Conservation (phyloP, 1,140 invertebrate genomes). For the Magallana gigas region DNA sequence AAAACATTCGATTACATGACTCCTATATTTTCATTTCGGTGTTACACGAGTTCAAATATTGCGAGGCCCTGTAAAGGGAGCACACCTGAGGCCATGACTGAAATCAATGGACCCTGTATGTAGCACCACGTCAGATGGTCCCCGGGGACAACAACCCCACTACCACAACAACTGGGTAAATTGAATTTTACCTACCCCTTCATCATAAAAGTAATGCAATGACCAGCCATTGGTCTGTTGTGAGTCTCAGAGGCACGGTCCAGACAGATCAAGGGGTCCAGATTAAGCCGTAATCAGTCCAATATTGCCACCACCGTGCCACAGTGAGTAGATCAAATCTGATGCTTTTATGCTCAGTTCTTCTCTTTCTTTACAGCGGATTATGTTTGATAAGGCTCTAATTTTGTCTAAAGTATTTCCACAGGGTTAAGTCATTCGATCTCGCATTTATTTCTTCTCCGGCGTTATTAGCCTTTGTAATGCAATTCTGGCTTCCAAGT, state of each 20-base stretch:
- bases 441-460: neutral
- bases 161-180: neutral
- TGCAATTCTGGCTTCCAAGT: no score
- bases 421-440: neutral
- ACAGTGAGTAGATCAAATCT: constrained; percentile 17
- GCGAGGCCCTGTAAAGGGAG: neutral
- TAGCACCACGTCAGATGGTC: neutral
- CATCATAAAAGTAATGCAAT: constrained; percentile 16
- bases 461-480: neutral
- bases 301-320: neutral
- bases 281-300: neutral
- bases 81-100: neutral
- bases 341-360: neutral
- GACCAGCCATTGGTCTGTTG: constrained; percentile 5
- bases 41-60: neutral
- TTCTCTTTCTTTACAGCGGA: constrained; percentile 3
- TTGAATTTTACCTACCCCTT: constrained; percentile 25
- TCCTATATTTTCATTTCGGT: neutral
- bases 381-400: constrained; percentile 11
- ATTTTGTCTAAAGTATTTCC: constrained; percentile 1
- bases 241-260: neutral
- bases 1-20: neutral
- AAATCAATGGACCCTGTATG: neutral
- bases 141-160: neutral
- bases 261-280: neutral